phyloP scores from a whole-genome alignment of 2,888 invertebrate genomes.

The Biston betularia region DNA sequence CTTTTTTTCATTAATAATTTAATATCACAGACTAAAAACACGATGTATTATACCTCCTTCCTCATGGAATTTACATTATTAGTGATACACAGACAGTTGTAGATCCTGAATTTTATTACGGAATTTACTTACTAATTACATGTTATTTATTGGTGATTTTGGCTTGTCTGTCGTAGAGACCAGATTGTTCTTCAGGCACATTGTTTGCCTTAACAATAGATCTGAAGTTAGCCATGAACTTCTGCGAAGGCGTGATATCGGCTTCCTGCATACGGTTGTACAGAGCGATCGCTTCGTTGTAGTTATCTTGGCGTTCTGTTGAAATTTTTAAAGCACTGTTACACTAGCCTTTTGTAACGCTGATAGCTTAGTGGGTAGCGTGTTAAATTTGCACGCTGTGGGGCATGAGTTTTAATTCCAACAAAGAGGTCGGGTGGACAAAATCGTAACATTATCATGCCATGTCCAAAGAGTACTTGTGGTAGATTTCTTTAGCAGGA shows the following conservation, averaged over 20 bases:
- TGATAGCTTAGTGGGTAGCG: too few species aligned
- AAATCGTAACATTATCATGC: too few species aligned
- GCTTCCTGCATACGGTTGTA: conserved; percentile 80
- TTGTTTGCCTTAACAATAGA: conserved; percentile 70
- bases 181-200: conserved; percentile 64
- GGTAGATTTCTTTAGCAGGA: too few species aligned
- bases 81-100: background rate
- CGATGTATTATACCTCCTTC: conserved; percentile 22
- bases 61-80: background rate
- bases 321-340: conserved; percentile 34
- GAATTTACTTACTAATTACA: background rate
- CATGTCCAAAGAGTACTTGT: too few species aligned
- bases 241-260: conserved; percentile 71
- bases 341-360: too few species aligned
- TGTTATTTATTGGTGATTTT: conserved; percentile 41
- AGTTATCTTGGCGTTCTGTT: conserved; percentile 82
- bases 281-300: conserved; percentile 69
- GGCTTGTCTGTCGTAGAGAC: conserved; percentile 56
- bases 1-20: too few species aligned
- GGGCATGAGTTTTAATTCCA: too few species aligned
- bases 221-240: conserved; percentile 69
- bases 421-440: too few species aligned
- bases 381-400: too few species aligned
- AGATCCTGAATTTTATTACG: background rate
- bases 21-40: conserved; percentile 68